A percentile compares a stretch with the other conserved stretches of the same genome.
Conservation (phyloP, 1,140 invertebrate genomes). For the Ceratosolen fusciceps region DNA sequence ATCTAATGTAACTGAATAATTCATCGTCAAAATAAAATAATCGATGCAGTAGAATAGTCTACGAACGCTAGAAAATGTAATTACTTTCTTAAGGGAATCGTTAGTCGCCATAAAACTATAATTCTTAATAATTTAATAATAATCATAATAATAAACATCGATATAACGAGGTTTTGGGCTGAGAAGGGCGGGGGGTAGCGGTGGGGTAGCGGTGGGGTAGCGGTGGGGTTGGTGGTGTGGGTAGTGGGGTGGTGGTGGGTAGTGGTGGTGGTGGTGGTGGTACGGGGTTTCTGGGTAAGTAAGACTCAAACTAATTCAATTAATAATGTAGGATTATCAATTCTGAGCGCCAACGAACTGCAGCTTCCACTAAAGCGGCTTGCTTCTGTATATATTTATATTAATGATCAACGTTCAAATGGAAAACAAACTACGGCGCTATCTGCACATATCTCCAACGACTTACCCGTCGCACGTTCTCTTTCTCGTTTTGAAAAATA, state of each 20-base stretch:
- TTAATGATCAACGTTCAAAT: conserved; percentile 38
- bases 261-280: too few relatives aligned
- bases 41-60: conserved; percentile 43
- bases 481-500: conserved; percentile 50
- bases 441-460: conserved; percentile 47
- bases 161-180: conserved; percentile 22
- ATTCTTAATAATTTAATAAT: too few relatives aligned
- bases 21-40: conserved; percentile 10
- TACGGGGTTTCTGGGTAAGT: too few relatives aligned
- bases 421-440: conserved; percentile 42
- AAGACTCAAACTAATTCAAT: conserved; percentile 15
- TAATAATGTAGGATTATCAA: conserved; percentile 26
- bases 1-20: conserved; percentile 31
- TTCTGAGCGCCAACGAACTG: conserved; percentile 42
- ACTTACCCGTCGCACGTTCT: conserved; percentile 47
- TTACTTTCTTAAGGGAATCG: conserved; percentile 10
- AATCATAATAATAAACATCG: conserved; percentile 34
- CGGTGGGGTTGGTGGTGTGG: too few relatives aligned
- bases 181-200: too few relatives aligned
- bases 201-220: too few relatives aligned
- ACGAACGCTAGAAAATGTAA: conserved; percentile 34
- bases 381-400: conserved; percentile 40
- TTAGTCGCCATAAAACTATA: conserved; percentile 32
- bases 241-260: too few relatives aligned
- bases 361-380: conserved; percentile 49